Conservation (phyloP, 2,113 vertebrate genomes). For the Hippocampus zosterae region DNA sequence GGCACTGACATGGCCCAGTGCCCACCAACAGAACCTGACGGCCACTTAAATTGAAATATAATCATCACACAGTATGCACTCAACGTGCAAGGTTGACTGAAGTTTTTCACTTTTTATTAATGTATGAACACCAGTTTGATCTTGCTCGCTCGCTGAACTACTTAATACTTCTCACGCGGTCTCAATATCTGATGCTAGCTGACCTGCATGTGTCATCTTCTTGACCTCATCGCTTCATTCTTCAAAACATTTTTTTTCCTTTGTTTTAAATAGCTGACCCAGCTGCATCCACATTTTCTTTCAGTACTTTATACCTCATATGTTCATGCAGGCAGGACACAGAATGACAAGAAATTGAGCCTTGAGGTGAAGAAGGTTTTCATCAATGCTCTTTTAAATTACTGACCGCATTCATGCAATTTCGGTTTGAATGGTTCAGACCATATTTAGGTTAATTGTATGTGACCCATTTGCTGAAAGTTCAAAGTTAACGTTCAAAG, state of each 20-base stretch:
- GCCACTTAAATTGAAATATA: conserved; percentile 45
- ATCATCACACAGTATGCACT: conserved; percentile 42
- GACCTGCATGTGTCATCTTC: background rate
- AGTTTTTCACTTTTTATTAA: conserved; percentile 13
- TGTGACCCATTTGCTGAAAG: background rate
- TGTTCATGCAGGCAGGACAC: background rate
- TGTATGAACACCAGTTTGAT: conserved; percentile 29
- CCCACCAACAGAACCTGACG: conserved; percentile 40
- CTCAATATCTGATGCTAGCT: background rate
- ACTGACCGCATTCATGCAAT: background rate
- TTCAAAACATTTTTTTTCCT: background rate
- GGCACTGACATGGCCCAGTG: conserved; percentile 51
- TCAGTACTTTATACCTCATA: background rate
- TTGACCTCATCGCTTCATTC: background rate
- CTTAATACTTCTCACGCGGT: background rate
- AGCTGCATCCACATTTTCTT: background rate
- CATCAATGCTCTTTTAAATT: background rate
- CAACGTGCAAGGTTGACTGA: conserved; percentile 50
- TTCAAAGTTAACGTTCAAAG: background rate
- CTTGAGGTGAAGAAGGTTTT: background rate
- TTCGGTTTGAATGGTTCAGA: background rate
- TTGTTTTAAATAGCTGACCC: background rate
- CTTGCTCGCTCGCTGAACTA: conserved; percentile 16
- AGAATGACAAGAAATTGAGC: background rate
- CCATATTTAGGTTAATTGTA: background rate